Evolutionary conservation across 1,140 invertebrate genomes (phyloP).

Genomic region (Dreissena rostriformis): DNA sequence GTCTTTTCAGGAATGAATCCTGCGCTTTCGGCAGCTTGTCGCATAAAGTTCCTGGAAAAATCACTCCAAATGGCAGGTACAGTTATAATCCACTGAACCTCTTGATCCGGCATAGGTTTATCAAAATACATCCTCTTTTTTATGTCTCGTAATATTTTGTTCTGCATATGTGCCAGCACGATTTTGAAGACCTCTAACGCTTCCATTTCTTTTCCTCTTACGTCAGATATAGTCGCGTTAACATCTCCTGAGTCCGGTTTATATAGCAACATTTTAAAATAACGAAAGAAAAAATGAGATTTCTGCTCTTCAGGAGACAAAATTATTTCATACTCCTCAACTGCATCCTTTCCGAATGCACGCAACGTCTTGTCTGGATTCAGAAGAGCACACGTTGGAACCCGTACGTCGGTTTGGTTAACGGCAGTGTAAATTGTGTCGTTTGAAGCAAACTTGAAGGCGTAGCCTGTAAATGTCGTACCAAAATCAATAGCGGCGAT

Average conservation of each 20-base stretch:
- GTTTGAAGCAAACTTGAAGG: constrained; percentile 14
- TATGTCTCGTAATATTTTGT: constrained; percentile 10
- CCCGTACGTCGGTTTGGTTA: constrained; percentile 5
- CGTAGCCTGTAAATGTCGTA: constrained; percentile 48
- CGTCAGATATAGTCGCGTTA: not conserved
- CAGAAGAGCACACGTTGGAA: constrained; percentile 37
- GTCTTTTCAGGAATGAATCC: constrained; percentile 41
- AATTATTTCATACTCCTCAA: constrained; percentile 9
- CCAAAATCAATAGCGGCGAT: constrained; percentile 55
- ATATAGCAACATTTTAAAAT: not conserved
- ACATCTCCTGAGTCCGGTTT: not conserved
- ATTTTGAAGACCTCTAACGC: not conserved
- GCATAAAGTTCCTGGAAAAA: constrained; percentile 45
- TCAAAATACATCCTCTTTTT: not conserved
- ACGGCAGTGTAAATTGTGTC: constrained; percentile 12
- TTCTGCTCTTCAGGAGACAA: constrained; percentile 30
- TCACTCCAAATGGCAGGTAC: constrained; percentile 56
- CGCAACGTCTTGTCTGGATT: constrained; percentile 13
- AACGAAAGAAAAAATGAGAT: constrained; percentile 25
- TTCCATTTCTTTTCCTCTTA: not conserved
- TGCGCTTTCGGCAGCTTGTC: constrained; percentile 40
- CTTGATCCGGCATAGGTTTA: constrained; percentile 3
- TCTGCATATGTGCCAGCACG: constrained; percentile 14
- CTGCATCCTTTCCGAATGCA: constrained; percentile 43
- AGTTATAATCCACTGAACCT: constrained; percentile 52